Evolutionary conservation across 2,888 invertebrate genomes (phyloP).

Genomic region (Nomada hirtipes): DNA sequence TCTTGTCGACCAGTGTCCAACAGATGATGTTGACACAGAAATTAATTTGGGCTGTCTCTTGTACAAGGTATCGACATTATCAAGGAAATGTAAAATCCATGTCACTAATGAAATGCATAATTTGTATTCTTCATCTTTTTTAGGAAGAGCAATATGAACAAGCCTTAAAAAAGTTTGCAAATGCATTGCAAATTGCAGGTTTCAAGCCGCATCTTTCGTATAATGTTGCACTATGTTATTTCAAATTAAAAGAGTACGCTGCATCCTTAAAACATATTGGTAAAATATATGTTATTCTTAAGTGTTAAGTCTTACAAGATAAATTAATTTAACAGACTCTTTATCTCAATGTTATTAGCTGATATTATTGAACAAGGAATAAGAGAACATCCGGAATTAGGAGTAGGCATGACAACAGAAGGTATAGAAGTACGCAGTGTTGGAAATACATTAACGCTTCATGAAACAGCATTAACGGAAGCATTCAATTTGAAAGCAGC

Average conservation of each 20-base stretch:
- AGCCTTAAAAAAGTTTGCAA: slow-evolving; percentile 95
- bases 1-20: slow-evolving; percentile 94
- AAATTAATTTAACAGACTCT: slow-evolving; percentile 29
- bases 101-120: neutral
- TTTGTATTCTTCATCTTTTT: slow-evolving; percentile 62
- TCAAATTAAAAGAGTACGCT: slow-evolving; percentile 96
- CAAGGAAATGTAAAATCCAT: neutral
- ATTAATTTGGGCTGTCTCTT: slow-evolving; percentile 97
- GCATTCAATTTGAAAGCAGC: slow-evolving; percentile 99
- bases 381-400: slow-evolving; percentile 97
- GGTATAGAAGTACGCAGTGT: slow-evolving; percentile 96
- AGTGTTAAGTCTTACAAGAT: neutral
- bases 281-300: slow-evolving; percentile 75
- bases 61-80: slow-evolving; percentile 89
- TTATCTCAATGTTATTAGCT: slow-evolving; percentile 80
- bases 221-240: slow-evolving; percentile 97
- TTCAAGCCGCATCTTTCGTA: slow-evolving; percentile 97
- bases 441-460: slow-evolving; percentile 96
- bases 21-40: slow-evolving; percentile 96
- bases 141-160: slow-evolving; percentile 95
- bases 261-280: slow-evolving; percentile 97
- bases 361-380: slow-evolving; percentile 98
- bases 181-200: slow-evolving; percentile 94
- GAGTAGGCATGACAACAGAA: slow-evolving; percentile 98
- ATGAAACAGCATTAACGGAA: slow-evolving; percentile 98